phyloP scores from a whole-genome alignment of 2,113 vertebrate species.

The Channa argus region DNA sequence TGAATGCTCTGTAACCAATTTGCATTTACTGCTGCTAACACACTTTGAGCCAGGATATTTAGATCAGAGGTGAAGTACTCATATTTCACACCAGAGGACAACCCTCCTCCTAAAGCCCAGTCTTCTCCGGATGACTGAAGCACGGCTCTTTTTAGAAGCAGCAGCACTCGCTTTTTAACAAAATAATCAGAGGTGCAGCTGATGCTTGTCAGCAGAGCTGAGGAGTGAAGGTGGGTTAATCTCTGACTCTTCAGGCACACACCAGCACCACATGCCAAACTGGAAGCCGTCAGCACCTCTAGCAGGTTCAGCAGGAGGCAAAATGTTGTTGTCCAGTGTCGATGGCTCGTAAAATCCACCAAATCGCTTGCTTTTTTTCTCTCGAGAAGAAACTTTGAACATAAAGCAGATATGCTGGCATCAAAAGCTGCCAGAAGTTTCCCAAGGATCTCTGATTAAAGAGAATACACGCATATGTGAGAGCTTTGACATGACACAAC shows the following conservation, averaged over 20 bases:
- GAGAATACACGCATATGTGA: conserved; percentile 21
- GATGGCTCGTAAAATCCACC: conserved; percentile 20
- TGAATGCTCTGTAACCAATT: conserved; percentile 82
- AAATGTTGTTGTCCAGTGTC: conserved; percentile 63
- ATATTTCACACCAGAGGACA: not conserved
- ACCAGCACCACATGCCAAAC: conserved; percentile 52
- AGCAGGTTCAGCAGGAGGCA: conserved; percentile 86
- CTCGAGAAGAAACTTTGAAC: conserved; percentile 72
- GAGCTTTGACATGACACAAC: not conserved
- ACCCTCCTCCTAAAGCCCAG: conserved; percentile 48
- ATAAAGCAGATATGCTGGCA: conserved; percentile 79
- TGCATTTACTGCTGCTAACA: conserved; percentile 78
- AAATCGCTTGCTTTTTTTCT: not conserved
- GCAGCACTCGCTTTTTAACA: conserved; percentile 84
- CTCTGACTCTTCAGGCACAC: conserved; percentile 80
- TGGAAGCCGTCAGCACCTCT: conserved; percentile 85
- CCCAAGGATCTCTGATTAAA: conserved; percentile 78
- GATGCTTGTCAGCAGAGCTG: conserved; percentile 71
- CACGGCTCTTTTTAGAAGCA: conserved; percentile 88
- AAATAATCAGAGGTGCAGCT: conserved; percentile 77
- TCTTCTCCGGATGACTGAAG: conserved; percentile 88
- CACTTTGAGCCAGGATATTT: conserved; percentile 69
- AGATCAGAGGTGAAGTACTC: conserved; percentile 66
- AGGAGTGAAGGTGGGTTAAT: conserved; percentile 76
- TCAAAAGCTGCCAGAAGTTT: conserved; percentile 84